Percentiles rank a stretch among this genome's conserved stretches.
Conservation (phyloP, 2,113 vertebrate species). For the Dipodomys ordii region DNA sequence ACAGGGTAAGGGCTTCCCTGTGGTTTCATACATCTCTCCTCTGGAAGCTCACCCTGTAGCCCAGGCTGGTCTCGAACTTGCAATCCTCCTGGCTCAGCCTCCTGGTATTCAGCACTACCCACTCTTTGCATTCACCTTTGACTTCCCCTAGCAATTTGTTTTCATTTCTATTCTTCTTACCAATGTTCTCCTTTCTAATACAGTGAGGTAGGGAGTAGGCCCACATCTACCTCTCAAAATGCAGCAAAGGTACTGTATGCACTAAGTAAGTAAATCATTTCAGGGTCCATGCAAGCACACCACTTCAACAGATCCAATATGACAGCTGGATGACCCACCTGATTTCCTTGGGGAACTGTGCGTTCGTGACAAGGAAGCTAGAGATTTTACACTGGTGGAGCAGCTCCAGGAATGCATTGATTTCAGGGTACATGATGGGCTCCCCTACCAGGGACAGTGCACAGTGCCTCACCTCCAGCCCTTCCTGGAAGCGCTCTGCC, state of each 20-base stretch:
- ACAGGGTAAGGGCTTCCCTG: too few relatives aligned
- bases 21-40: too few relatives aligned
- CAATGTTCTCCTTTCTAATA: not conserved
- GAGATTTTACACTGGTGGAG: constrained; percentile 93
- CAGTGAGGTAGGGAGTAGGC: not conserved
- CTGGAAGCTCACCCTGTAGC: too few relatives aligned
- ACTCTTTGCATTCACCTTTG: not conserved
- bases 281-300: too few relatives aligned
- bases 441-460: constrained; percentile 97
- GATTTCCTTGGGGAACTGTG: constrained; percentile 96
- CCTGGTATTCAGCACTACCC: too few relatives aligned
- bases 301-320: too few relatives aligned
- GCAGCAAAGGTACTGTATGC: not conserved
- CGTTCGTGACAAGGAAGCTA: constrained; percentile 97
- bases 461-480: constrained; percentile 92
- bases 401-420: constrained; percentile 93
- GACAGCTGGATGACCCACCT: constrained; percentile 85
- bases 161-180: not conserved
- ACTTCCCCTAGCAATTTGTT: not conserved
- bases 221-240: not conserved
- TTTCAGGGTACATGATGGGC: constrained; percentile 97
- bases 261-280: not conserved
- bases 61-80: too few relatives aligned
- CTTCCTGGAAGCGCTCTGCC: constrained; percentile 91
- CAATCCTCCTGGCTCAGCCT: too few relatives aligned